Evolutionary conservation across 2,888 invertebrate genomes (phyloP).

Genomic region (Dynastes maya): DNA sequence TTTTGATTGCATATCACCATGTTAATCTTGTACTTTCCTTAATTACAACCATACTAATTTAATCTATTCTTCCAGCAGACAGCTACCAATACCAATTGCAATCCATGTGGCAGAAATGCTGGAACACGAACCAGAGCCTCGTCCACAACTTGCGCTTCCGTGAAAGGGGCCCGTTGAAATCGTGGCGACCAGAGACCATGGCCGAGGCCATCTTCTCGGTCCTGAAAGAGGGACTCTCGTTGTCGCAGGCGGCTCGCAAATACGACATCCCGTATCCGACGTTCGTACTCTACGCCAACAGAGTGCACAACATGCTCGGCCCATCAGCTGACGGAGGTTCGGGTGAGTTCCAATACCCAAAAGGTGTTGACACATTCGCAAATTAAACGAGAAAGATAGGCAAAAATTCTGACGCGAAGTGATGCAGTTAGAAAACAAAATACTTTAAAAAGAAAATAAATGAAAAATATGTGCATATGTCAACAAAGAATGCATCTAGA

Average conservation of each 20-base stretch:
- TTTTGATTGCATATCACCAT: too few relatives aligned
- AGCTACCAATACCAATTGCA: slow-evolving; percentile 96
- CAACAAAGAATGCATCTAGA: too few relatives aligned
- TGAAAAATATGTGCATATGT: too few relatives aligned
- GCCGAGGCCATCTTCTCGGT: slow-evolving; percentile 95
- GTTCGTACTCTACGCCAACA: slow-evolving; percentile 92
- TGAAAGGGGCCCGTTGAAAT: slow-evolving; percentile 92
- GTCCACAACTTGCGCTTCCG: slow-evolving; percentile 93
- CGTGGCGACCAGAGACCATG: slow-evolving; percentile 96
- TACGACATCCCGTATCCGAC: slow-evolving; percentile 97
- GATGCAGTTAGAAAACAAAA: slow-evolving; percentile 39
- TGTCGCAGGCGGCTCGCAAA: slow-evolving; percentile 93
- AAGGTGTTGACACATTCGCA: slow-evolving; percentile 46
- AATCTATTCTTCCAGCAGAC: slow-evolving; percentile 78
- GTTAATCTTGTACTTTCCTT: neutral
- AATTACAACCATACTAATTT: slow-evolving; percentile 43
- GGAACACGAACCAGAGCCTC: slow-evolving; percentile 93
- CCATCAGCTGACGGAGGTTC: slow-evolving; percentile 93
- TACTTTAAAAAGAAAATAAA: too few relatives aligned
- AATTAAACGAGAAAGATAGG: slow-evolving; percentile 16
- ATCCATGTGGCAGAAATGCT: slow-evolving; percentile 97
- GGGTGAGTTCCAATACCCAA: slow-evolving; percentile 74
- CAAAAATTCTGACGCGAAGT: slow-evolving; percentile 8
- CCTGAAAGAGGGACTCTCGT: slow-evolving; percentile 89
- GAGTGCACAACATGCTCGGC: slow-evolving; percentile 95